Base-by-base conservation (phyloP, 2,113 vertebrate genomes). In the Colaptes auratus region DNA sequence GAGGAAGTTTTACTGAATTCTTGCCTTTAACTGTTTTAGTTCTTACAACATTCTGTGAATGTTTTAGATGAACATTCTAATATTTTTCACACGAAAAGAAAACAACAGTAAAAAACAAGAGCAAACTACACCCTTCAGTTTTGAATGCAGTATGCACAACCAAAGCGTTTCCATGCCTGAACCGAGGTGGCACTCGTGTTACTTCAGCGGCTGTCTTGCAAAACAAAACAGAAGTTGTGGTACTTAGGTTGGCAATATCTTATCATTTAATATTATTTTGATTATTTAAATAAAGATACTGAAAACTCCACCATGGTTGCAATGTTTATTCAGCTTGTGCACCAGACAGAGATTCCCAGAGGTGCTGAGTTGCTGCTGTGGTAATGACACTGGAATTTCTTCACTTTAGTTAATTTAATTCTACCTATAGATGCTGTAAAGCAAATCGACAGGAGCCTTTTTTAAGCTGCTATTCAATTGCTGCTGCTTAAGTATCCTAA, bases 221-320 rank as follows among this genome's bases (percentile, higher is more conserved):
- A 33, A 35, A n/a, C 52, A 33, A 15, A 61, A 65, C 72, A 35
- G 8, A 19, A 33, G 5, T 35, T 66, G 60, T 33, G 35, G 55
- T 82, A 44, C 67, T 90, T 55, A 5, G 31, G 8, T 66, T 76
- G 72, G 30, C 66, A 64, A 2, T 64, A 12, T 58, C 46, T 88
- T 64, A 60, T 12, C 9, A 78, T n/a, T n/a, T n/a, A 79, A 73
- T 96, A 95, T 80, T 97, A 95, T 96, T 95, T 90, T 95, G 50
- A 55, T 50, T 94, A 58, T 91, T 94, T 95, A 95, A 95, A 94
- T 96, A 96, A 97, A 97, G 33, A 69, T 89, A 42, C 58, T 90
- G 75, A 69, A 76, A 53, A 81, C 56, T 82, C 9, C 16, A 25
- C n/a, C 8, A 18, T 69, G 46, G 20, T 81, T 92, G 3, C 76